Base-by-base conservation (phyloP, 2,113 vertebrate species). In the Siniperca knerii region DNA sequence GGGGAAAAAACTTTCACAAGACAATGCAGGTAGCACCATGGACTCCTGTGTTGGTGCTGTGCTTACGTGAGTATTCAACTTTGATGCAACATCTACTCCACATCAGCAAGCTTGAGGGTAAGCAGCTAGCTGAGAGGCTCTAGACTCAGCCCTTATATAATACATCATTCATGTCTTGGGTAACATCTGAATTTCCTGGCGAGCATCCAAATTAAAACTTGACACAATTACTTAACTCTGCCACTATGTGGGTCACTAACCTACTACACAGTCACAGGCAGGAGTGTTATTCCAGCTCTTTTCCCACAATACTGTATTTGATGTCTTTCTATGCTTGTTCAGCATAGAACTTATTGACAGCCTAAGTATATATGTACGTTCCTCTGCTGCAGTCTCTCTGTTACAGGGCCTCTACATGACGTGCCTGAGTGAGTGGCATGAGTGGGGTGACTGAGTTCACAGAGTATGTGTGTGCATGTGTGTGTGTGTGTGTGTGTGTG, bases 361-460 rank as follows among this genome's bases (percentile, higher is more conserved):
- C 60, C 75, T 92, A 42, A 75, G 71, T 61, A 60, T 87, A 48
- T 79, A 68, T 75, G 66, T 72, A 81, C 87, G 82, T 69, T 81
- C 68, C 70, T 77, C 83, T 90, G 85, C 73, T 54, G 15, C 83
- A 75, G 83, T 58, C 75, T 74, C 67, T 42, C 68, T 73, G 50
- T 84, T 74, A 42, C 12, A 73, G 44, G 75, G 84, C 57, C 80
- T 82, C 75, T 33, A 70, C 84, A 75, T 76, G 84, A 79, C 16
- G 23, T 71, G 84, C 40, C 40, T 77, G 75, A 85, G 76, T 74
- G 82, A 87, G 69, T 79, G 85, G 67, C 76, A 88, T 37, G 77
- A 66, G 78, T 29, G 23, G 83, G 92, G 92, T 92, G 84, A 94
- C 52, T 40, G 89, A 81, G 94, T 94, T 94, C 91, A 91, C 58